These are phyloP conservation scores for Microtus montanus DNA, from an alignment of 2,113 vertebrate genomes.

Conservation along the genomic window DNA sequence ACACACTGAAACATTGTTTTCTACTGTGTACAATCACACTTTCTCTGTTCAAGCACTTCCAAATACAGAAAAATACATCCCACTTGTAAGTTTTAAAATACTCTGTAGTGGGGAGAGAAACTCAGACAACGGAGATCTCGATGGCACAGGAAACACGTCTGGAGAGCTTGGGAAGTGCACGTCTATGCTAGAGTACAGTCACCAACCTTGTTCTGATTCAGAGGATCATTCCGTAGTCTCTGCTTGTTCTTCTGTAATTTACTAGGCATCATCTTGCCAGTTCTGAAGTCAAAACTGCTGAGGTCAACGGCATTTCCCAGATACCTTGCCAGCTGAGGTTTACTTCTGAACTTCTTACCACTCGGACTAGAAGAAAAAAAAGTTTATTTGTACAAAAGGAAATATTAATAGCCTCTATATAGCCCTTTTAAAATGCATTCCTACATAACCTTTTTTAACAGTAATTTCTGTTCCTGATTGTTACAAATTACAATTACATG, in stretches of 20 bases:
- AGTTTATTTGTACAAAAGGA: conserved; percentile 71
- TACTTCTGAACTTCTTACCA: conserved; percentile 95
- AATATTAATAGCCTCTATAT: conserved; percentile 33
- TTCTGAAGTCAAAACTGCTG: conserved; percentile 91
- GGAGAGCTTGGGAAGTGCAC: neutral
- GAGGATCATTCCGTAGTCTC: conserved; percentile 89
- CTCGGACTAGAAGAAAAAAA: conserved; percentile 88
- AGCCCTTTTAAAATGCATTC: neutral
- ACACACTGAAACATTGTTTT: neutral
- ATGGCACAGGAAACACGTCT: neutral
- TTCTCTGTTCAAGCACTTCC: neutral
- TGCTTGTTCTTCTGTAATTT: conserved; percentile 94
- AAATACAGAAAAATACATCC: conserved; percentile 16
- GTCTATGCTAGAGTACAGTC: conserved; percentile 18
- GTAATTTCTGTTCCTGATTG: neutral
- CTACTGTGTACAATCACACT: neutral
- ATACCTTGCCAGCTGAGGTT: conserved; percentile 93
- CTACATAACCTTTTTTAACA: neutral
- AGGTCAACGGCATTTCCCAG: conserved; percentile 91
- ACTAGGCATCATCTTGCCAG: conserved; percentile 93
- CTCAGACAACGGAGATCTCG: neutral
- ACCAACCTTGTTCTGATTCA: conserved; percentile 90
- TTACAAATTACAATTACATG: conserved; percentile 5
- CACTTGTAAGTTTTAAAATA: conserved; percentile 13
- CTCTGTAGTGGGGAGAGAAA: neutral